phyloP scores from a whole-genome alignment of 2,113 vertebrate species.

The Bufo bufo region DNA sequence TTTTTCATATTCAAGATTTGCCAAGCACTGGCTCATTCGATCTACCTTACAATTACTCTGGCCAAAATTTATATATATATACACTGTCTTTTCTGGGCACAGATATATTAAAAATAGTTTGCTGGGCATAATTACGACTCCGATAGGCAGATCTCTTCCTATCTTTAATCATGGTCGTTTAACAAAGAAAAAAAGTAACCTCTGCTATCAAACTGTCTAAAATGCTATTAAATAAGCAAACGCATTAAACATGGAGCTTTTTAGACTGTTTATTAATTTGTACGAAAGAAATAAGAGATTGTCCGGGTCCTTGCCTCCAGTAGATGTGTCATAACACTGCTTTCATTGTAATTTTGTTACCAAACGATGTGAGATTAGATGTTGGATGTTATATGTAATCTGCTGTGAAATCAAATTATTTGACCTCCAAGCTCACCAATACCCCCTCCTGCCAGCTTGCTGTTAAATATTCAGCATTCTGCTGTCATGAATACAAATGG shows the following conservation, averaged over 20 bases:
- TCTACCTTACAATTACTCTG: neutral
- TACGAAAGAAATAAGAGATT: conserved; percentile 51
- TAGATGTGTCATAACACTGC: conserved; percentile 62
- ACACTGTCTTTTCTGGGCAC: too few relatives aligned
- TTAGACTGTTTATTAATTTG: conserved; percentile 56
- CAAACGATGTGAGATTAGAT: conserved; percentile 82
- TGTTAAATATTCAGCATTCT: conserved; percentile 94
- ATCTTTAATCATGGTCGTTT: conserved; percentile 2
- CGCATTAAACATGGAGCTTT: conserved; percentile 38
- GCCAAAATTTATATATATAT: neutral
- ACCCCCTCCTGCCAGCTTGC: conserved; percentile 88
- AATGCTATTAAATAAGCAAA: conserved; percentile 49
- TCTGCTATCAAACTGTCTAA: conserved; percentile 43
- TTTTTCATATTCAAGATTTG: conserved; percentile 39
- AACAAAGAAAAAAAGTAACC: conserved; percentile 18
- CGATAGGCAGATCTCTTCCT: neutral
- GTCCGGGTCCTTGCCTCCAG: conserved; percentile 51
- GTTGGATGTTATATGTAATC: conserved; percentile 91
- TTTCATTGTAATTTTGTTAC: conserved; percentile 75
- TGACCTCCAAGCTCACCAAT: conserved; percentile 86
- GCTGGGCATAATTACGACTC: neutral
- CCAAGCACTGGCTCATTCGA: conserved; percentile 15
- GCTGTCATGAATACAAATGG: conserved; percentile 98
- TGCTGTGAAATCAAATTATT: conserved; percentile 96
- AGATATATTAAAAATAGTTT: neutral